Evolutionary conservation across 2,113 vertebrate genomes (phyloP), one percentile per base, ranked within the genome.

Genomic region (Capreolus pygargus): DNA sequence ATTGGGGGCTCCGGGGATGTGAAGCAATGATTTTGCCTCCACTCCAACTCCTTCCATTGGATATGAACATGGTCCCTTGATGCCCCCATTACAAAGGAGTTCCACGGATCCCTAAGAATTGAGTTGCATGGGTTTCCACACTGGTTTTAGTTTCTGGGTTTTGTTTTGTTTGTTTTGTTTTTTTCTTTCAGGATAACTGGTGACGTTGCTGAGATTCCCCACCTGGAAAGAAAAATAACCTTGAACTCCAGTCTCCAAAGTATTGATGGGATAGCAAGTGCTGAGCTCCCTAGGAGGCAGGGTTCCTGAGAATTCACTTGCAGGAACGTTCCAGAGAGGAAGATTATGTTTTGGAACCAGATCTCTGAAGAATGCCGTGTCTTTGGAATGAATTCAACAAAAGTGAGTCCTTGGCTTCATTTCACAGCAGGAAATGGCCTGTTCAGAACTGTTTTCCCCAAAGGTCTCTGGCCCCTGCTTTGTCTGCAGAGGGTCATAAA

Each of bases 371-470:
- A 95, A 74, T 70, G 23, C 1, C 5, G 11, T 3, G 60, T 94
- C 27, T 93, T 87, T 17, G n/a, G 28, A 70, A 33, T 64, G 45
- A 83, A 91, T 97, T 94, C 78, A 85, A 78, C 81, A 85, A 58
- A 96, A 58, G 27, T 85, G 36, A 55, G 6, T 36, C 19, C 50
- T 78, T 61, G 47, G 64, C 30, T 91, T 87, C 60, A 58, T 96
- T 98, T 88, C 23, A 84, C 45, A 25, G 84, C 93, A 91, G 81
- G 91, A 97, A 96, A 96, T 50, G 50, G 87, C 67, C 79, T 92
- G 45, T 39, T 98, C 39, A 15, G 43, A 85, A 7, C 79, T 90
- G 45, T 23, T 89, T 97, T 97, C 97, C 94, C 39, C 86, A 83
- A 7, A 57, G 86, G 33, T 83, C 54, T 45, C 61, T 86, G 84